Base-by-base conservation (phyloP, 2,888 invertebrate genomes). In the Catonia carolina region DNA sequence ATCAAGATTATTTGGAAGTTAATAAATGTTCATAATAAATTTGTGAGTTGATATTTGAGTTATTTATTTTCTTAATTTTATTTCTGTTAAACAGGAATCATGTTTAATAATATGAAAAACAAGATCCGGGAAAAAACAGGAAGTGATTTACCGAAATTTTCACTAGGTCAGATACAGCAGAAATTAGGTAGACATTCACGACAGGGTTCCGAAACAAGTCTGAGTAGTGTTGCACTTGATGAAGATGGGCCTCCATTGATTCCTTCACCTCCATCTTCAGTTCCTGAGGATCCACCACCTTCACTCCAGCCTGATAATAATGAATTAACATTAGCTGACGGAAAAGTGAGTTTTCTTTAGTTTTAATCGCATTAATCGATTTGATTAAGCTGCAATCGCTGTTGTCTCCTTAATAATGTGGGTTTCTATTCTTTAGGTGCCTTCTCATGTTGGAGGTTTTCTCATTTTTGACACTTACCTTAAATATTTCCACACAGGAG, bases 91-190 rank as follows among this genome's bases (percentile, higher is more conserved):
- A 8, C 45, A 56, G 53, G 53, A 37, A 77, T 70, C 70, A 92
- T 92, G 91, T 92, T 92, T 73, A 85, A 89, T 52, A 87, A 87
- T 68, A 75, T 92, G 63, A 91, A 91, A 74, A 90, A 89, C 74
- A 90, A 90, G 77, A 90, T 91, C 66, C 85, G 86, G 66, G 89
- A 90, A 72, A 91, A 91, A 77, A 89, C 89, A 62, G 90, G 90
- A 50, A 87, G 82, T 70, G 89, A 90, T 72, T 77, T 89, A 47
- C 80, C 64, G 64, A 77, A 78, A 58, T 74, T 75, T 7, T 80
- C 78, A 69, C 33, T 58, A 12, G 48, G 27, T 22, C 58, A 54
- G 42, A 45, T 45, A 3, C 67, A 75, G 69, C 75, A 78, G 75
- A 70, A 74, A 73, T 71, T 74, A 20, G 75, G 74, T 2, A 68